Evolutionary conservation across 2,888 invertebrate genomes (phyloP), one percentile per base, ranked within the genome.

Genomic region (Cantharis flavilabris): DNA sequence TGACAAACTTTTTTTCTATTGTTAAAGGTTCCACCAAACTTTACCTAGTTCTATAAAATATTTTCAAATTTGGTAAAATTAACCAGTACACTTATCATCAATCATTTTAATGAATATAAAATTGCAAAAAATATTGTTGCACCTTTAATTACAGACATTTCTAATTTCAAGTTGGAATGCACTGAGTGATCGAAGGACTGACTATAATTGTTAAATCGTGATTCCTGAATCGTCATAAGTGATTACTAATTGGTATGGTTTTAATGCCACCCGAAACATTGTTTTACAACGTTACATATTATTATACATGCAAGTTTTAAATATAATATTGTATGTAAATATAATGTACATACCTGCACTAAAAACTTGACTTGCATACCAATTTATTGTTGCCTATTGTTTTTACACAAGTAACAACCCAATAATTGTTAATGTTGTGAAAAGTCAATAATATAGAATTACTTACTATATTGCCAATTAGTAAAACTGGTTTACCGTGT

Each of bases 331-430:
- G 49, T 49, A 49, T 49, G n/a, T 49, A 49, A 2, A 49, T n/a
- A n/a, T 7, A 7, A 49, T n/a, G 9, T 49, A 49, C n/a, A 5
- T n/a, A 49, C n/a, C 49, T 9, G 26, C 11, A 26, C 23, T 67
- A 67, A 23, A 67, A 67, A 67, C 65, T 67, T n/a, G 65, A n/a
- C 65, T 67, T 23, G 65, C 65, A 67, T 67, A 67, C 65, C 23
- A 23, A 67, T 23, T 67, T 26, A 67, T 67, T 67, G 9, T 13
- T 14, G 18, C n/a, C 65, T 67, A 67, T 67, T 67, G 65, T 67
- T 67, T 65, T 67, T 26, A 26, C 65, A 67, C 65, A 49, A 49
- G 49, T n/a, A 49, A 49, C 49, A n/a, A 49, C 49, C 49, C 49
- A 49, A 13, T 49, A 49, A 49, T 49, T 49, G 49, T 49, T 49